A percentile compares a stretch with the other conserved stretches of the same genome.
These are phyloP conservation scores for Scatophagus argus DNA, from an alignment of 2,113 vertebrate genomes.

Conservation along the genomic window DNA sequence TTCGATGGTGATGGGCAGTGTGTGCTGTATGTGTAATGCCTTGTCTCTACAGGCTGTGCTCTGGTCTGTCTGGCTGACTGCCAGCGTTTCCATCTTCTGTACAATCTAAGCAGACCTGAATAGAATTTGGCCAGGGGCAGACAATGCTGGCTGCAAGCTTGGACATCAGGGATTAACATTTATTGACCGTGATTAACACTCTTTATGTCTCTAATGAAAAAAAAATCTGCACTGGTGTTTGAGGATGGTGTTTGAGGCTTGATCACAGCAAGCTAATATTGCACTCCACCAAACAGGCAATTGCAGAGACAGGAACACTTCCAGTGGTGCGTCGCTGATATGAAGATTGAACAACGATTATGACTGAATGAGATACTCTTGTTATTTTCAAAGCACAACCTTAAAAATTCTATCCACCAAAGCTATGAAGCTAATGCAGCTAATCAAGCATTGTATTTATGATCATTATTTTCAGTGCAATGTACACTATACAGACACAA, in stretches of 20 bases:
- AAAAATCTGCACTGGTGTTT: not conserved
- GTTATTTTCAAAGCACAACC: constrained; percentile 30
- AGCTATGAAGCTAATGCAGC: constrained; percentile 4
- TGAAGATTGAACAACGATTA: constrained; percentile 28
- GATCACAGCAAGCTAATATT: constrained; percentile 39
- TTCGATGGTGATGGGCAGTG: constrained; percentile 19
- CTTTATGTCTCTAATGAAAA: constrained; percentile 35
- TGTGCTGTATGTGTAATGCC: constrained; percentile 47
- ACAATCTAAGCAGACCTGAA: constrained; percentile 44
- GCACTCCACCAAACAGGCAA: constrained; percentile 12
- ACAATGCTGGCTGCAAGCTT: constrained; percentile 27
- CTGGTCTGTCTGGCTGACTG: constrained; percentile 6
- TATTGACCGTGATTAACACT: constrained; percentile 55
- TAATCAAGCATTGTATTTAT: not conserved
- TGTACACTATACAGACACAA: too few species aligned
- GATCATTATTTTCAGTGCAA: not conserved
- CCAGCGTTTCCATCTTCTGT: constrained; percentile 21
- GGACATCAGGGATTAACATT: constrained; percentile 60
- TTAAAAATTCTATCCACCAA: not conserved
- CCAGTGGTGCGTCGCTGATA: constrained; percentile 7
- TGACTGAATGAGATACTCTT: constrained; percentile 25
- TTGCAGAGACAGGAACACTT: constrained; percentile 26
- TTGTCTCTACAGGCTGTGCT: constrained; percentile 24
- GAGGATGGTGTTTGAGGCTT: constrained; percentile 30
- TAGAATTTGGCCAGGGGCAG: constrained; percentile 40